phyloP scores from a whole-genome alignment of 2,888 invertebrate genomes.

The Tupiocoris notatus region DNA sequence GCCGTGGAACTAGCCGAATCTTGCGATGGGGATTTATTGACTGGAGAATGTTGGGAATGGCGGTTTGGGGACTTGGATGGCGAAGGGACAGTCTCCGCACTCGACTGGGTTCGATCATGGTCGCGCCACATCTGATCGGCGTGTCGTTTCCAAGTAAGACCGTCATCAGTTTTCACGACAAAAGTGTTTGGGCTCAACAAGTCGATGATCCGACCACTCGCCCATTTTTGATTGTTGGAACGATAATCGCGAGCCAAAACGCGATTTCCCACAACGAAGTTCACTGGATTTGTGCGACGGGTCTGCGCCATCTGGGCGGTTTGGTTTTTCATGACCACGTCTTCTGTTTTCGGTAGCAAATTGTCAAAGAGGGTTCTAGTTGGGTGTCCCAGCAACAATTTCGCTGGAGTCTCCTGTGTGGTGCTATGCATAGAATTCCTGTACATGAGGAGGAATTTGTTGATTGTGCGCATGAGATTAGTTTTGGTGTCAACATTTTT shows the following conservation, averaged over 20 bases:
- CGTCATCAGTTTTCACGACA: conserved; percentile 14
- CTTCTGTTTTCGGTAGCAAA: neutral
- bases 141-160: conserved; percentile 14
- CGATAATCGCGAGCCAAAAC: conserved; percentile 35
- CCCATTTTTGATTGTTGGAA: conserved; percentile 23
- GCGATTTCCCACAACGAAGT: neutral
- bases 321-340: neutral
- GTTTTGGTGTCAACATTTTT: no score
- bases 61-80: neutral
- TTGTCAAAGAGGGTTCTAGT: neutral
- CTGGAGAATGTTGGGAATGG: neutral
- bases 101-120: no score
- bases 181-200: conserved; percentile 19
- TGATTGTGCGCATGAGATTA: neutral
- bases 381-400: neutral
- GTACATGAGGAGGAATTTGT: neutral
- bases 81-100: no score
- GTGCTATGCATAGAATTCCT: neutral
- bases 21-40: no score
- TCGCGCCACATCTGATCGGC: conserved; percentile 6
- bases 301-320: neutral
- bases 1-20: no score
- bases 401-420: neutral
- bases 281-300: neutral
- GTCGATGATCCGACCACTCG: neutral